Base-by-base conservation (phyloP, 2,888 invertebrate genomes). In the Polydrusus tereticollis region DNA sequence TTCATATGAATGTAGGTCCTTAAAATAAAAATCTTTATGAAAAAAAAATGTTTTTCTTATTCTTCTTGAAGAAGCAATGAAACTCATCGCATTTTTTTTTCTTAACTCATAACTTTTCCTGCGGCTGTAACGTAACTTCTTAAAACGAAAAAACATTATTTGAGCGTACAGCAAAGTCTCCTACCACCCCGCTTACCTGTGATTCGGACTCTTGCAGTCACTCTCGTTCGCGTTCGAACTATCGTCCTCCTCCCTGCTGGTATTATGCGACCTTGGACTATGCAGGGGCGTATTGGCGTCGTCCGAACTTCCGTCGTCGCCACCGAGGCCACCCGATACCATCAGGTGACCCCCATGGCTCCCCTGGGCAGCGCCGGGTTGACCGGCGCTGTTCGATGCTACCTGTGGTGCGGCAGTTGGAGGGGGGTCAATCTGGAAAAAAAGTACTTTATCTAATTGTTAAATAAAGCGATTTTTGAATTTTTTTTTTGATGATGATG, bases 141-240 rank as follows among this genome's bases (percentile, higher is more conserved):
- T n/a, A n/a, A n/a, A n/a, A n/a, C n/a, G n/a, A n/a, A n/a, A n/a
- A n/a, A n/a, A n/a, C n/a, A n/a, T n/a, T 20, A 45, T 10, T 45
- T 14, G 12, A 4, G 50, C 21, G n/a, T 12, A 41, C 16, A 50
- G 21, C 16, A 21, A 12, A 23, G 5, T 21, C 14, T 8, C 10
- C 12, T 50, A 23, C 20, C 50, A n/a, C 26, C 26, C 29, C 20
- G 20, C 71, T 68, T 77, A 92, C 92, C 91, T 90, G 83, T 91
- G 90, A 79, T 89, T 91, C 52, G 91, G 91, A 82, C 92, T 92
- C 81, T 91, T 92, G 86, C 89, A 89, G 78, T 91, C 91, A 59
- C 89, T 89, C 82, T 91, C 91, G 78, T 89, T 90, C 78, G 91
- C 90, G 82, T 90, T 90, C 81, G 90, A 91, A 77, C 90, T 90